Percentiles rank a stretch among this genome's conserved stretches.
Evolutionary conservation across 2,113 vertebrate species (phyloP).

Genomic region (Miniopterus natalensis): DNA sequence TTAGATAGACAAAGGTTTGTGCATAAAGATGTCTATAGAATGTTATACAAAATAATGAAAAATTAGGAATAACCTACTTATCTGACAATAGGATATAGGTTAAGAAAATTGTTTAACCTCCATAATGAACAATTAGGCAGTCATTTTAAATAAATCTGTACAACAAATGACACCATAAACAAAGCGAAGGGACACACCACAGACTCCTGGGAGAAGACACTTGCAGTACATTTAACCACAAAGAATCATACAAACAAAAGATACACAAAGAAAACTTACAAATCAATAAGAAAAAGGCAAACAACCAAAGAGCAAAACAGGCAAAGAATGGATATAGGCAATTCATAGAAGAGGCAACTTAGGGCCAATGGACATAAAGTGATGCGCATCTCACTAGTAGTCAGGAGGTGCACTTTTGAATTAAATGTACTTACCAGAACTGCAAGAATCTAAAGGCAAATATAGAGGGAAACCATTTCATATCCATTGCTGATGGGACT

Average conservation of each 20-base stretch:
- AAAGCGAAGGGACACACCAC: background rate
- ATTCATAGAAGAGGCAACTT: background rate
- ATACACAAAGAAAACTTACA: slow-evolving; percentile 1
- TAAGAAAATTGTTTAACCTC: slow-evolving; percentile 65
- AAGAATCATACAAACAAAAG: slow-evolving; percentile 16
- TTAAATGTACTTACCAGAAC: background rate
- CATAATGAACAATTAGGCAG: slow-evolving; percentile 50
- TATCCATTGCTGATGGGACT: background rate
- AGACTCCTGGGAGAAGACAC: slow-evolving; percentile 36
- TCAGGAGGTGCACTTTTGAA: background rate
- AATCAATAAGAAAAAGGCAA: slow-evolving; percentile 37
- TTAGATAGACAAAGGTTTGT: slow-evolving; percentile 3
- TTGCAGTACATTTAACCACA: background rate
- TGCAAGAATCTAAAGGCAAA: background rate
- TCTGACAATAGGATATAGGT: slow-evolving; percentile 16
- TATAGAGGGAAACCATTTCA: background rate
- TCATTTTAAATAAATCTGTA: slow-evolving; percentile 55
- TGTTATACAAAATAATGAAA: slow-evolving; percentile 66
- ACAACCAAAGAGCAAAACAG: background rate
- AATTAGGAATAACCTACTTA: slow-evolving; percentile 30
- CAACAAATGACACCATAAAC: slow-evolving; percentile 52
- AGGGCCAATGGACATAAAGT: background rate
- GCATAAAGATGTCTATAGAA: slow-evolving; percentile 31
- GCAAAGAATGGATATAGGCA: background rate
- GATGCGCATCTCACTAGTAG: background rate